Conservation (phyloP, 1,140 invertebrate genomes). For the Drosophila tani region DNA sequence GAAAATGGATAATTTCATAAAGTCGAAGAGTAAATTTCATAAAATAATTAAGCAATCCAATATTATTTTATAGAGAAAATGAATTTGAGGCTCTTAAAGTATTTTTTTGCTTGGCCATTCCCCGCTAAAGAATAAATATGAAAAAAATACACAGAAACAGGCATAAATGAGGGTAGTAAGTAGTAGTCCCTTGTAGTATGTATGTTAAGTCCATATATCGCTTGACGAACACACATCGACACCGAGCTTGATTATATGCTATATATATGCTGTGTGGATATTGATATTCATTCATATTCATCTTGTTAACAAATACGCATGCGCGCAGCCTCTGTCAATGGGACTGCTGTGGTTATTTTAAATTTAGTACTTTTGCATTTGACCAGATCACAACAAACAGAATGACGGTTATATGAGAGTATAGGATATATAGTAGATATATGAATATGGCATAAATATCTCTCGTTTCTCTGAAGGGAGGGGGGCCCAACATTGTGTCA, state of each 20-base stretch:
- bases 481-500: slow-evolving; percentile 50
- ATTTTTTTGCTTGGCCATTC: neutral
- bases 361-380: slow-evolving; percentile 39
- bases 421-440: slow-evolving; percentile 42
- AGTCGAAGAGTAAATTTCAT: slow-evolving; percentile 7
- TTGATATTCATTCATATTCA: slow-evolving; percentile 70
- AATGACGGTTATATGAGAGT: slow-evolving; percentile 35
- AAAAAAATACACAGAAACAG: slow-evolving; percentile 55
- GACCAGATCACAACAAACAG: slow-evolving; percentile 52
- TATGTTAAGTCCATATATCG: slow-evolving; percentile 38
- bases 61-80: slow-evolving; percentile 13
- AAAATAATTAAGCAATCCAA: slow-evolving; percentile 26
- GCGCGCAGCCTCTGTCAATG: slow-evolving; percentile 75
- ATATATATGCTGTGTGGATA: slow-evolving; percentile 58
- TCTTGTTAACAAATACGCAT: slow-evolving; percentile 77
- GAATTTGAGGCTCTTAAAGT: slow-evolving; percentile 3
- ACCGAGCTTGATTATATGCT: slow-evolving; percentile 66
- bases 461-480: slow-evolving; percentile 36
- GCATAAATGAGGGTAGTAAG: slow-evolving; percentile 35
- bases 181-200: slow-evolving; percentile 17
- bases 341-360: slow-evolving; percentile 73
- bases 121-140: slow-evolving; percentile 4
- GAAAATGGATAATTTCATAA: slow-evolving; percentile 10
- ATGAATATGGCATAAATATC: slow-evolving; percentile 62
- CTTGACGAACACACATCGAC: slow-evolving; percentile 65